These are phyloP conservation scores for Coleophora deauratella DNA, from an alignment of 2,888 invertebrate species.

Conservation along the genomic window DNA sequence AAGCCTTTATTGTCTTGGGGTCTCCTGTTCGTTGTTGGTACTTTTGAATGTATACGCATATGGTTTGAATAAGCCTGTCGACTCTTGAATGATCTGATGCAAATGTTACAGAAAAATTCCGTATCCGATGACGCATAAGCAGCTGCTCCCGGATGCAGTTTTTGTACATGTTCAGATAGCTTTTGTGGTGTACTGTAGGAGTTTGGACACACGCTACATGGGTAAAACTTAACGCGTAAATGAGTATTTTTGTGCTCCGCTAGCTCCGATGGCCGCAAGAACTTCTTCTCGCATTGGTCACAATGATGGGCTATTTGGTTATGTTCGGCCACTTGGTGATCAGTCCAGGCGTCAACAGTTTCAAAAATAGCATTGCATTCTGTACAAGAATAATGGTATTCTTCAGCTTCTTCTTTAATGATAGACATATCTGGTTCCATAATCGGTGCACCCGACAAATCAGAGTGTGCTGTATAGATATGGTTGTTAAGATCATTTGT, in stretches of 20 bases:
- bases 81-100: conserved; percentile 74
- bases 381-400: conserved; percentile 74
- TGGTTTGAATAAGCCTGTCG: conserved; percentile 72
- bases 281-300: conserved; percentile 77
- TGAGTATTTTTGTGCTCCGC: conserved; percentile 79
- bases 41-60: conserved; percentile 69
- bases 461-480: conserved; percentile 73
- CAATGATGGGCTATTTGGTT: conserved; percentile 72
- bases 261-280: conserved; percentile 73
- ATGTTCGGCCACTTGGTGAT: conserved; percentile 73
- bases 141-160: conserved; percentile 56
- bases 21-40: conserved; percentile 65
- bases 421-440: conserved; percentile 56
- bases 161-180: conserved; percentile 70
- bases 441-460: conserved; percentile 42
- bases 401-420: conserved; percentile 66
- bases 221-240: conserved; percentile 78
- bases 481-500: conserved; percentile 74
- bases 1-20: conserved; percentile 53
- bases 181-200: conserved; percentile 78
- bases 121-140: conserved; percentile 33
- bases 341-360: conserved; percentile 71
- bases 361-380: conserved; percentile 76
- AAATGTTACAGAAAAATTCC: conserved; percentile 73
- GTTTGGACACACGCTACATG: conserved; percentile 73